These are phyloP conservation scores for Agapornis canus DNA, from an alignment of 2,797 vertebrate species.

Conservation along the genomic window DNA sequence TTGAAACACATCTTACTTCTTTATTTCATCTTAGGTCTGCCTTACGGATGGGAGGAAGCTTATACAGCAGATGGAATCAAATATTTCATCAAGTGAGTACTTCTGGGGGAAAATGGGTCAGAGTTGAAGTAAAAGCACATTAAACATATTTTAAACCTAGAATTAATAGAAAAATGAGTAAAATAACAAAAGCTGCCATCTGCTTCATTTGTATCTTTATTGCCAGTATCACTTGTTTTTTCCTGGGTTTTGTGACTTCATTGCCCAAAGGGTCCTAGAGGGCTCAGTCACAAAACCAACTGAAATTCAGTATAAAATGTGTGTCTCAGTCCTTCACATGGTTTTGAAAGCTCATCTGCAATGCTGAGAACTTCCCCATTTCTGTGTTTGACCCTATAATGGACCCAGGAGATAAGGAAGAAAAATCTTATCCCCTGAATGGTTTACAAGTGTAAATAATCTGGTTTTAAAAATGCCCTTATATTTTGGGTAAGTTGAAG, in stretches of 20 bases:
- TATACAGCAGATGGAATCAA: slow-evolving; percentile 89
- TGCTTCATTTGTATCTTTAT: slow-evolving; percentile 1
- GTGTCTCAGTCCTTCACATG: not conserved
- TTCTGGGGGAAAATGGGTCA: slow-evolving; percentile 53
- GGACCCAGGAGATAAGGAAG: not conserved
- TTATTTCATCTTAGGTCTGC: slow-evolving; percentile 80
- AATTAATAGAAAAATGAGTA: slow-evolving; percentile 37
- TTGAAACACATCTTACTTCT: slow-evolving; percentile 16
- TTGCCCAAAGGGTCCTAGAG: not conserved
- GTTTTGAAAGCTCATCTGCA: not conserved
- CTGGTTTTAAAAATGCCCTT: not conserved
- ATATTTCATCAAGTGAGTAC: slow-evolving; percentile 94
- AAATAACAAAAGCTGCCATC: slow-evolving; percentile 14
- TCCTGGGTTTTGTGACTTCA: not conserved
- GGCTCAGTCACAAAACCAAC: not conserved
- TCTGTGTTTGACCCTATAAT: not conserved
- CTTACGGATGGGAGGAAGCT: slow-evolving; percentile 91
- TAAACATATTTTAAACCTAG: not conserved
- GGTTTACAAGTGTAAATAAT: not conserved
- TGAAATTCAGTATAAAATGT: not conserved
- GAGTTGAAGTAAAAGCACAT: slow-evolving; percentile 8
- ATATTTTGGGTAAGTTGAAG: not conserved
- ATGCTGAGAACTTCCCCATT: not conserved
- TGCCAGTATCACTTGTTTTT: slow-evolving; percentile 6
- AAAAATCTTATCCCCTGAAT: not conserved